phyloP scores from a whole-genome alignment of 1,140 invertebrate species.

The Apis dorsata region DNA sequence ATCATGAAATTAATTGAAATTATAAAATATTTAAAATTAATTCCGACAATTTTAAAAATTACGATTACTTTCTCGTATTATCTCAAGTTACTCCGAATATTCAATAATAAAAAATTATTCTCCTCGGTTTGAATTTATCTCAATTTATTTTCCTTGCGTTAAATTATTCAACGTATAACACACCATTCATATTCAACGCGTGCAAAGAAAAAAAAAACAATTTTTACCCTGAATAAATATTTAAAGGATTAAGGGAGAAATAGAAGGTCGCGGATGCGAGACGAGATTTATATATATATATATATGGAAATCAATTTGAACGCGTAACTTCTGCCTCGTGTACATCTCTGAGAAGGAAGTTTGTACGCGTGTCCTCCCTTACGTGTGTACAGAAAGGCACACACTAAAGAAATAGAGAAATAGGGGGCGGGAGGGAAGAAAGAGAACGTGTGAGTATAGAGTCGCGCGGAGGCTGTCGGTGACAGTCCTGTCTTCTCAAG shows the following conservation, averaged over 20 bases:
- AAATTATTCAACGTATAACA: neutral
- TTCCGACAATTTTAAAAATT: no score
- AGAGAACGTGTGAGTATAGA: constrained; percentile 57
- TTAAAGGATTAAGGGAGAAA: constrained; percentile 4
- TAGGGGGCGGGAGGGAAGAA: constrained; percentile 1
- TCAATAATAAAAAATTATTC: neutral
- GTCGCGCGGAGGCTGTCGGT: constrained; percentile 64
- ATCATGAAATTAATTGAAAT: no score
- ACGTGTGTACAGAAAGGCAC: constrained; percentile 9
- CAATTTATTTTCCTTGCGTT: neutral
- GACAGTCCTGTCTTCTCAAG: constrained; percentile 73
- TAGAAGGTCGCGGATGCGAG: neutral
- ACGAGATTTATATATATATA: constrained; percentile 26
- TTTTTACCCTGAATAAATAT: constrained; percentile 20
- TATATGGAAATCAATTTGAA: constrained; percentile 37
- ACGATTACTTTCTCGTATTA: no score
- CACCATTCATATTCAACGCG: neutral
- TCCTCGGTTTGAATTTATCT: neutral
- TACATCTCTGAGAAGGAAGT: constrained; percentile 7
- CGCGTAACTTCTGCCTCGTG: constrained; percentile 24
- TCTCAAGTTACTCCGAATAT: no score
- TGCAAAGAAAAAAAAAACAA: neutral
- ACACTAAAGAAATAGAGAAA: constrained; percentile 26
- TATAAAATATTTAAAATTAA: no score
- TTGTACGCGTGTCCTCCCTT: constrained; percentile 27